Evolutionary conservation across 2,113 vertebrate genomes (phyloP).

Genomic region (Ploceus nigricollis): DNA sequence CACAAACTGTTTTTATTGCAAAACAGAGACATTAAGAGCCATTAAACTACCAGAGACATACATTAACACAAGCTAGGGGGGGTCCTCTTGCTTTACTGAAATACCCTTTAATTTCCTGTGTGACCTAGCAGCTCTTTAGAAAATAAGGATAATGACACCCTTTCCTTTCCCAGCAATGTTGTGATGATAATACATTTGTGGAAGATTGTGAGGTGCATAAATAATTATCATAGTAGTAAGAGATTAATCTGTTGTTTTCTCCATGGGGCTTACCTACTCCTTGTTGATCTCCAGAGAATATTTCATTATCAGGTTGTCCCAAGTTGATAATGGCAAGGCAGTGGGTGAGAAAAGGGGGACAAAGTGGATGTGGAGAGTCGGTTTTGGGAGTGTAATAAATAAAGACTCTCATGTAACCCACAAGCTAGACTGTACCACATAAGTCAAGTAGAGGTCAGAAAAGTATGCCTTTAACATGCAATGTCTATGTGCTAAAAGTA

Average conservation of each 20-base stretch:
- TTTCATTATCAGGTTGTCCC: neutral
- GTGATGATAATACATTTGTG: neutral
- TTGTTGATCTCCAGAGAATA: neutral
- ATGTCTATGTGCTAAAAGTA: neutral
- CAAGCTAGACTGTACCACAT: neutral
- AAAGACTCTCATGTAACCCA: neutral
- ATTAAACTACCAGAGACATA: neutral
- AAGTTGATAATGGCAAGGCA: neutral
- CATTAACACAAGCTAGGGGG: neutral
- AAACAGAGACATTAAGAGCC: neutral
- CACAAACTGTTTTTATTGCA: neutral
- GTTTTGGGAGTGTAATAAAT: neutral
- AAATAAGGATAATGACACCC: neutral
- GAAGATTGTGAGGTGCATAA: neutral
- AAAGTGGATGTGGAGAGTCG: neutral
- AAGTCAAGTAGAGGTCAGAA: neutral
- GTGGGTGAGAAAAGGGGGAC: accelerated
- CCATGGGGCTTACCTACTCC: neutral
- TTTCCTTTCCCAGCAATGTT: neutral
- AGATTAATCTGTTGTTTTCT: neutral
- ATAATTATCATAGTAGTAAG: neutral
- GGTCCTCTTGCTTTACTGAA: neutral
- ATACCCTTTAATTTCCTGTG: neutral
- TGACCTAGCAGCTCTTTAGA: neutral
- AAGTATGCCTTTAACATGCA: neutral